Evolutionary conservation across 2,113 vertebrate genomes (phyloP), one percentile per base, ranked within the genome.

Genomic region (Mola mola): DNA sequence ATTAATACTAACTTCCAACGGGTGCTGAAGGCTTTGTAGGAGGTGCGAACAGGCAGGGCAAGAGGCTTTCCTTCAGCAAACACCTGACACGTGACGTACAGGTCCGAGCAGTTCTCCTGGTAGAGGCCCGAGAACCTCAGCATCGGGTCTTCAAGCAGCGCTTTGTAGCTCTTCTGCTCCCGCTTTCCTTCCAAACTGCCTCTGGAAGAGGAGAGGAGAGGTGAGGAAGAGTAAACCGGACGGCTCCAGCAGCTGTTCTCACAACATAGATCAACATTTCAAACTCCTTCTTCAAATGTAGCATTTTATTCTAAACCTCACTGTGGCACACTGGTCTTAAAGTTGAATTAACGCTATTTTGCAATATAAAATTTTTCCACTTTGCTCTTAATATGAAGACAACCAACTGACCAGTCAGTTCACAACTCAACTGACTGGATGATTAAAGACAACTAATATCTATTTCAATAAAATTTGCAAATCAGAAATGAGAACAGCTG

Each of bases 21-120:
- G 26, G 97, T 98, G 89, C 97, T 99, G 86, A 99, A 99, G 0
- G 97, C 95, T 78, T 99, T 98, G 83, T 98, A 98, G 0, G 97
- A 96, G 11, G 97, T 99, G 77, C 95, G 94, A 49, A 98, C 96
- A 0, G 96, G 96, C 57, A 99, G 90, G 4, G 96, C 97, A 15
- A 98, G 89, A 25, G 97, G 97, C 5, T 98, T 99, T 3, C 97
- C 97, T 79, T 99, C 97, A 10, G 96, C 96, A 78, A 98, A 99
- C 77, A 98, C 97, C 85, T 98, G 96, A 71, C 96, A 97, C 43
- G 97, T 98, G 46, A 99, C 97, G 20, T 98, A 98, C 21, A 99
- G 91, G 77, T 99, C 96, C 0, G 97, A 99, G 78, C 97, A 99
- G 19, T 90, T 94, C 51, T 99, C 97, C 67, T 99, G 97, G 85